These are phyloP conservation scores for Adineta ricciae DNA, from an alignment of 2,888 invertebrate species.

Conservation along the genomic window DNA sequence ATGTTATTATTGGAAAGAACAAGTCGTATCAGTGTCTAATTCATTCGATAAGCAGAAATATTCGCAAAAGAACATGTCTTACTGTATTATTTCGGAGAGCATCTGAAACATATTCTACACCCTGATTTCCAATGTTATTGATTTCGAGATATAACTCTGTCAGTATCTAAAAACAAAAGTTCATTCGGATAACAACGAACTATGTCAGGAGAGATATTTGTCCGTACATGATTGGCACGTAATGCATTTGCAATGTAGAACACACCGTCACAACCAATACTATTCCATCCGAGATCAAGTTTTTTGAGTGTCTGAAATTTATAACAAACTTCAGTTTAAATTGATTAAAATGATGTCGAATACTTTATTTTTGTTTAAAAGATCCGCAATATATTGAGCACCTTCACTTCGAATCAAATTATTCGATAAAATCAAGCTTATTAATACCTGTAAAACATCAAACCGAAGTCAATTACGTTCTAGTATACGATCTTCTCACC, in stretches of 20 bases:
- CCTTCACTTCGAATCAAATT: neutral
- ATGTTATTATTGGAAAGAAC: neutral
- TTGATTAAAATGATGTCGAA: neutral
- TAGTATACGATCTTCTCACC: neutral
- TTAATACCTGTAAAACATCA: neutral
- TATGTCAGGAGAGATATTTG: neutral
- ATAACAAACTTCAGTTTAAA: too few relatives aligned
- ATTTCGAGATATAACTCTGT: neutral
- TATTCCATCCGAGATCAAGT: neutral
- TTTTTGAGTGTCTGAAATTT: neutral
- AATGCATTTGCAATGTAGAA: neutral
- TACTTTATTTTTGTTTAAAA: neutral
- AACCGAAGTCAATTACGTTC: too few relatives aligned
- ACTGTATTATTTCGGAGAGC: neutral
- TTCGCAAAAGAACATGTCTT: neutral
- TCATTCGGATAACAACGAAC: neutral
- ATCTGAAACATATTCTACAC: neutral
- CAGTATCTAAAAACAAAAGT: neutral
- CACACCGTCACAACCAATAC: neutral
- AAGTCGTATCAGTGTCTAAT: neutral
- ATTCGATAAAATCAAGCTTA: neutral
- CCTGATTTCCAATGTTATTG: neutral
- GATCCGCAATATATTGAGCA: neutral
- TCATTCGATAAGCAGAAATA: neutral
- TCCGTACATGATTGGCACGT: neutral